phyloP scores from a whole-genome alignment of 2,113 vertebrate species.

The Ammospiza nelsoni region DNA sequence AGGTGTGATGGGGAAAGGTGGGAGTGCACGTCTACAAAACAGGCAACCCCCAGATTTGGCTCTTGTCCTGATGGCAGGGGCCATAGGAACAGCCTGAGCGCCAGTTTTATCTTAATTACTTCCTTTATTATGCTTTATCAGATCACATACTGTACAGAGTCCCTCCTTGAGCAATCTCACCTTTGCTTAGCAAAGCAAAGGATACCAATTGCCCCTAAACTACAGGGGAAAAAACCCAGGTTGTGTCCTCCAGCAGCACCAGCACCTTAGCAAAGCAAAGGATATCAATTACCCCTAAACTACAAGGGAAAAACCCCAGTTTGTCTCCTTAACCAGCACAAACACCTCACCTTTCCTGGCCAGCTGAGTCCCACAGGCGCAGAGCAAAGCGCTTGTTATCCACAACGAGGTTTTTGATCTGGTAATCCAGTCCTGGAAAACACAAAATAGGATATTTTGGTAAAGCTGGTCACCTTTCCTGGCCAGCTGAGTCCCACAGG shows the following conservation, averaged over 20 bases:
- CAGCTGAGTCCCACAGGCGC: slow-evolving; percentile 10
- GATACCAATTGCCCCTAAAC: not conserved
- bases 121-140: not conserved
- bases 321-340: not conserved
- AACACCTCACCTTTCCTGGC: slow-evolving; percentile 88
- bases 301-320: too few relatives aligned
- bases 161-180: not conserved
- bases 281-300: too few relatives aligned
- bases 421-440: slow-evolving; percentile 87
- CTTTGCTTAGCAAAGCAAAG: not conserved
- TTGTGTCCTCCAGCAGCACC: not conserved
- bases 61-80: not conserved
- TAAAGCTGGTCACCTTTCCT: too few relatives aligned
- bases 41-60: not conserved
- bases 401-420: slow-evolving; percentile 80
- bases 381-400: slow-evolving; percentile 80
- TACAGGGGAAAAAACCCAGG: too few relatives aligned
- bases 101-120: slow-evolving; percentile 6
- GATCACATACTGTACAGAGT: not conserved
- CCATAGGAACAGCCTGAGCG: not conserved
- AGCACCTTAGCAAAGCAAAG: not conserved
- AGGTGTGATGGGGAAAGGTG: not conserved
- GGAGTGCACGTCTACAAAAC: not conserved
- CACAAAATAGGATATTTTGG: not conserved
- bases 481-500: too few relatives aligned